Evolutionary conservation across 2,888 invertebrate species (phyloP), one percentile per base, ranked within the genome.

Genomic region (Osmoderma eremita): DNA sequence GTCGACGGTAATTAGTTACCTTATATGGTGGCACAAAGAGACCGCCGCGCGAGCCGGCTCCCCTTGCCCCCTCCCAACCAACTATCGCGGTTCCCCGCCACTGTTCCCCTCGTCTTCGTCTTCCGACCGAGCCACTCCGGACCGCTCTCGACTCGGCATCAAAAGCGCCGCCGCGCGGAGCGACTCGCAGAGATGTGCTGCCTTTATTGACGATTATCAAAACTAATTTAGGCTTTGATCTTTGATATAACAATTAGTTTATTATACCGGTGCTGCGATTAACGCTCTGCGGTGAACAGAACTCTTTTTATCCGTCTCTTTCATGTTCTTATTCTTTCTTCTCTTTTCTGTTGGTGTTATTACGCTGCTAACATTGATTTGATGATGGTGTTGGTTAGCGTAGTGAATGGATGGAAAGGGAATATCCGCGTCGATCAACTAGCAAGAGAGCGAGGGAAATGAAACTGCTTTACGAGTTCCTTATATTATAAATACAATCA

Each of bases 1-100:
- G 77, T 76, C 74, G 70, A 75, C 76, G 80, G 80, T 82, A 81
- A 81, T 81, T 81, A 81, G 80, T 80, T 79, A 75, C 81, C 81
- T 75, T 81, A 81, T 80, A 81, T 76, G 81, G 81, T 73, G 74
- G 69, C 76, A 79, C 80, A 81, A 81, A 81, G 81, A 76, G 65
- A 70, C 81, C 81, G 81, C 80, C 79, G 79, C 79, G 78, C 79
- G 78, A 79, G 78, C 77, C 76, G 71, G 68, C 67, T 42, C 72
- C 67, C 73, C 75, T 75, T 73, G 69, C 70, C 50, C 71, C 71
- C 66, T 66, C 72, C 65, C 72, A 70, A 74, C 79, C 79, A 80
- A 80, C 76, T 12, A 18, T 53, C 53, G 53, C 38, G 17, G 53
- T 53, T 53, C 36, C 36, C 22, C 22, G 20, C 22, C 50, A 15